Base-by-base conservation (phyloP, 2,797 vertebrate genomes). In the Taeniopygia guttata region DNA sequence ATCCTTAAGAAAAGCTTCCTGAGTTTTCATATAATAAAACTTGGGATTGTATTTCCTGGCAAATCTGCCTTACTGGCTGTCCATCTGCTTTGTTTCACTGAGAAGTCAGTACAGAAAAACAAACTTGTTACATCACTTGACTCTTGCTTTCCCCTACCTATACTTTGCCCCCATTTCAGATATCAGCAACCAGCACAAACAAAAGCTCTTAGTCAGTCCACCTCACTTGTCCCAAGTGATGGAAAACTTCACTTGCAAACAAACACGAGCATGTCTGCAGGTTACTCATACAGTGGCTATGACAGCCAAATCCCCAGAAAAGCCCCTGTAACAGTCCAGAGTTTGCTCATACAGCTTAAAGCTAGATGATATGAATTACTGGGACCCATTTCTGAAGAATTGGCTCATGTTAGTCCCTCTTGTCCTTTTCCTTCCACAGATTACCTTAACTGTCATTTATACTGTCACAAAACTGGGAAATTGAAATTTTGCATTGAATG, bases 181-280 rank as follows among this genome's bases (percentile, higher is more conserved):
- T 5, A 10, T 7, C 60, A 67, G n/a, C 40, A 63, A 46, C 25
- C 40, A 88, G 29, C 12, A 84, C 7, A 23, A 73, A 55, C 20
- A 68, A 68, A 34, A 17, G 21, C 55, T 54, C 84, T 51, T 51
- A 70, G 34, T 23, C 29, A 59, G 20, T 46, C 14, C 54, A 68
- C 23, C 4, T 32, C 5, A 1, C 29, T 66, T 30, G 27, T 48
- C 48, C 40, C 58, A 68, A 46, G 77, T 0, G 0, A 49, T 4
- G 14, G 49, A 78, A 43, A 60, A 49, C 8, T 23, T 70, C 13
- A 2, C 11, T 3, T 7, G 27, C 46, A 36, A 78, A 69, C 20
- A 26, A 64, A 69, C 12, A 16, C 0, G 0, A 85, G 56, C 30
- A 67, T 46, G 8, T 32, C 51, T 92, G 84, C 58, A 66, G 16